A percentile compares a stretch with the other conserved stretches of the same genome.
phyloP scores from a whole-genome alignment of 2,888 invertebrate genomes.

The Lottia scabra region DNA sequence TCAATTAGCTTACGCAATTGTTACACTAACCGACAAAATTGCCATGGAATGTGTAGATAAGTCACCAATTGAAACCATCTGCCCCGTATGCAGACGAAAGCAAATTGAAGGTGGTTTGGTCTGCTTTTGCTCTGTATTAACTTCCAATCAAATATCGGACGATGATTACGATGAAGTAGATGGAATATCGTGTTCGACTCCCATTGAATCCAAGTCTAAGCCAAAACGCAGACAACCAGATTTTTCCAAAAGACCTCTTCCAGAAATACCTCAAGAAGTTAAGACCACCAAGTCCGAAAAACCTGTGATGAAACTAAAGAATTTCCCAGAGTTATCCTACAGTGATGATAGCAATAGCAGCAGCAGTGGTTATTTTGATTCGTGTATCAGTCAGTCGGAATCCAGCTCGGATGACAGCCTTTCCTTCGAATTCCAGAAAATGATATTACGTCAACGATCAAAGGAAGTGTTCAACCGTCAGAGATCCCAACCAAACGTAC shows the following conservation, averaged over 20 bases:
- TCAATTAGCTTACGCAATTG: background rate
- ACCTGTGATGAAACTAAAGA: background rate
- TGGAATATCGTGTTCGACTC: background rate
- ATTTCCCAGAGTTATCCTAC: background rate
- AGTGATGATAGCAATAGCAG: background rate
- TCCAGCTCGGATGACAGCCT: background rate
- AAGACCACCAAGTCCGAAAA: background rate
- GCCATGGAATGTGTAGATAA: background rate
- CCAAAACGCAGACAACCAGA: background rate
- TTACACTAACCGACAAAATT: background rate
- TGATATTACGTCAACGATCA: background rate
- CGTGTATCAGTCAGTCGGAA: background rate
- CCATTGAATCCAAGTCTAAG: background rate
- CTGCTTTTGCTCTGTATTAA: background rate
- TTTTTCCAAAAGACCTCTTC: background rate
- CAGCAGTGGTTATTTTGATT: background rate
- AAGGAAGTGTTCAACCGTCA: background rate
- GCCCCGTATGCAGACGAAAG: background rate
- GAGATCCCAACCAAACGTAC: background rate
- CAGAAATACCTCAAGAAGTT: background rate
- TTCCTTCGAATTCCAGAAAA: background rate
- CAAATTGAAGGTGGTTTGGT: background rate
- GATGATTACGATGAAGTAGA: background rate
- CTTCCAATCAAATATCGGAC: background rate
- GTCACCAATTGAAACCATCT: background rate